Base-by-base conservation (phyloP, 2,888 invertebrate species). In the Chalcis sispes region DNA sequence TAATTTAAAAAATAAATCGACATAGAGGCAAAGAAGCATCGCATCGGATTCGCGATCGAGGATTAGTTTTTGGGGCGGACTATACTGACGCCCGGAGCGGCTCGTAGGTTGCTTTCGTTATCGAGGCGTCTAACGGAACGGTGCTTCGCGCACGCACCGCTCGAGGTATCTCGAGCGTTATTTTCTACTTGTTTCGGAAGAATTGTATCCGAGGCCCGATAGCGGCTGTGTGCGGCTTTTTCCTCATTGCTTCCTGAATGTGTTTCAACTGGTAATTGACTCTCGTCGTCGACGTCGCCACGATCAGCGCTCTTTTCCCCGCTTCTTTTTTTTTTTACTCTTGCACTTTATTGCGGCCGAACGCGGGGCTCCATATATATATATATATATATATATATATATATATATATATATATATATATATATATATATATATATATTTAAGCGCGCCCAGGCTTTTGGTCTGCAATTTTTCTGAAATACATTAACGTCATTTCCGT, bases 171-270 rank as follows among this genome's bases (percentile, higher is more conserved):
- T 59, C 71, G n/a, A n/a, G 61, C 61, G 72, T 67, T 52, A n/a
- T 69, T 72, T 73, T 72, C 67, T 32, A 72, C 72, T 77, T 65
- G 70, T 73, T 77, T 77, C 72, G 77, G 77, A 77, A 72, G 77
- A 73, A 27, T 69, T 20, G 59, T 50, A 65, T 65, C 65, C 42
- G 75, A 71, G 58, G 48, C 46, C 59, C 77, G 70, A 73, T 73
- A 77, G 65, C 59, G 8, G 50, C 50, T n/a, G 25, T 5, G n/a
- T n/a, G 15, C 62, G 46, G 27, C 62, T 18, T 46, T 77, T 77
- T 72, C 77, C 58, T 72, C 72, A 77, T 70, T 70, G 65, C 77
- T 77, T 77, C 77, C 71, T 73, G 77, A 70, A 70, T 71, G 70
- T 56, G 71, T 77, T 73, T 70, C 73, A 66, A 61, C 23, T 73